A percentile compares a stretch with the other conserved stretches of the same genome.
These are phyloP conservation scores for Tetrapedia diversipes DNA, from an alignment of 2,888 invertebrate genomes.

Conservation along the genomic window DNA sequence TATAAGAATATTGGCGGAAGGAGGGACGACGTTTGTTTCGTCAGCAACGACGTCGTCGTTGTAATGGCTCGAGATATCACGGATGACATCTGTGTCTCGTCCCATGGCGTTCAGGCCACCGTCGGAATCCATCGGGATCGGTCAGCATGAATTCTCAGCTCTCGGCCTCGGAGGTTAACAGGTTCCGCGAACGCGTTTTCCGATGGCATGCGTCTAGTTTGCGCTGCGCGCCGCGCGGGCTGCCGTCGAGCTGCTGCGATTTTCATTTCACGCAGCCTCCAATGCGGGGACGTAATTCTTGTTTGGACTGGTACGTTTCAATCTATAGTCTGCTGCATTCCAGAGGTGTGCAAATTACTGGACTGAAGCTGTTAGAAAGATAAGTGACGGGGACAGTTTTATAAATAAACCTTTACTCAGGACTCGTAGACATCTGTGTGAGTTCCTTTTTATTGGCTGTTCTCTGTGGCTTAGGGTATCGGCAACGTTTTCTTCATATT, in stretches of 20 bases:
- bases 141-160: constrained; percentile 22
- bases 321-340: not conserved
- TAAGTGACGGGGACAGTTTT: not conserved
- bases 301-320: not conserved
- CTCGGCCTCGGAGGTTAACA: constrained; percentile 31
- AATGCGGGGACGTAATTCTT: not conserved
- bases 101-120: not conserved
- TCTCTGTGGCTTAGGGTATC: too few relatives aligned
- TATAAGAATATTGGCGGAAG: not conserved
- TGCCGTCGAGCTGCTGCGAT: constrained; percentile 15
- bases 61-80: constrained; percentile 7
- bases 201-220: constrained; percentile 33
- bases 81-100: constrained; percentile 31
- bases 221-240: constrained; percentile 31
- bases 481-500: too few relatives aligned
- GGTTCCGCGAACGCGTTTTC: constrained; percentile 36
- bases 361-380: not conserved
- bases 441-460: too few relatives aligned
- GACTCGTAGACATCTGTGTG: too few relatives aligned
- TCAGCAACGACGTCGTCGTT: constrained; percentile 17
- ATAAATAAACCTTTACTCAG: not conserved
- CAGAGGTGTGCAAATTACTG: not conserved
- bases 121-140: constrained; percentile 21
- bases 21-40: constrained; percentile 11
- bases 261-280: constrained; percentile 28